phyloP scores from a whole-genome alignment of 2,797 vertebrate genomes.

The Poeciliopsis presidionis region DNA sequence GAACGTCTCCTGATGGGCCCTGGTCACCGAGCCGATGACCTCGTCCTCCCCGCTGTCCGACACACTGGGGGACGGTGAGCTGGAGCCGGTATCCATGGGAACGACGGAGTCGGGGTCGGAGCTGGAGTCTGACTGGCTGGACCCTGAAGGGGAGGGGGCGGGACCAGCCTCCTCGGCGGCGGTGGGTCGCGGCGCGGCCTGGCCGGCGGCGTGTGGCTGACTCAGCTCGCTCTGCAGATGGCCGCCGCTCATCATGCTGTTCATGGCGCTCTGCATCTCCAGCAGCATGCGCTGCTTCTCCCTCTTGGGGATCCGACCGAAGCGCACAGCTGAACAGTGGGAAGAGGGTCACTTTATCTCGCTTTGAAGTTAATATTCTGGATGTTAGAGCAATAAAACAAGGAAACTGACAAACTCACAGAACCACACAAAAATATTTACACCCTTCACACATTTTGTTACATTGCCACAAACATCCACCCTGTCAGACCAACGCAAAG shows the following conservation, averaged over 20 bases:
- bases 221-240: slow-evolving; percentile 79
- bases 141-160: slow-evolving; percentile 42
- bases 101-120: slow-evolving; percentile 45
- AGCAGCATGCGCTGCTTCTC: slow-evolving; percentile 96
- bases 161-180: slow-evolving; percentile 31
- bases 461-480: background rate
- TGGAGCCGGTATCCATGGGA: slow-evolving; percentile 75
- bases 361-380: background rate
- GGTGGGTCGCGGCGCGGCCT: slow-evolving; percentile 18
- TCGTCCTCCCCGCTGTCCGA: slow-evolving; percentile 92
- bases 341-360: slow-evolving; percentile 25
- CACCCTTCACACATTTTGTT: background rate
- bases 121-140: slow-evolving; percentile 61
- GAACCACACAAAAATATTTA: background rate
- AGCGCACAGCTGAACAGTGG: slow-evolving; percentile 85
- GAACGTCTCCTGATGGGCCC: slow-evolving; percentile 91
- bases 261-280: slow-evolving; percentile 98
- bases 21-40: slow-evolving; percentile 88
- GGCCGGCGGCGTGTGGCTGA: slow-evolving; percentile 47
- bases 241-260: slow-evolving; percentile 93
- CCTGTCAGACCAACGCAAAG: background rate
- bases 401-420: too few species aligned
- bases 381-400: background rate
- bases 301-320: slow-evolving; percentile 95
- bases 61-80: slow-evolving; percentile 64